phyloP scores from a whole-genome alignment of 1,140 invertebrate genomes.

The Theocolax elegans region DNA sequence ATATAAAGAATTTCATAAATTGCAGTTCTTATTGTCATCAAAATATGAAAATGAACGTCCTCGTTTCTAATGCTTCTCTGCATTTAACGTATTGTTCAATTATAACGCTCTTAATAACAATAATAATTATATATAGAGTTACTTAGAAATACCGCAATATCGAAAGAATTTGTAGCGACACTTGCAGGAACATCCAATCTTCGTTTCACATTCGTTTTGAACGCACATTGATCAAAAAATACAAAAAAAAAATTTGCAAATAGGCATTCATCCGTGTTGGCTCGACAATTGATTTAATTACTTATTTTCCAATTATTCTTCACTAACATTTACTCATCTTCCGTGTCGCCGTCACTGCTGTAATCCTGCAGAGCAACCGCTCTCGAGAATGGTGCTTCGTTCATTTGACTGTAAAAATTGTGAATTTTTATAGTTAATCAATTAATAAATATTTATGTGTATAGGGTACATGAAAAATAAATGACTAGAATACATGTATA shows the following conservation, averaged over 20 bases:
- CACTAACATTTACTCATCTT: conserved; percentile 77
- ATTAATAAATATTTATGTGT: not conserved
- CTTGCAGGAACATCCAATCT: conserved; percentile 17
- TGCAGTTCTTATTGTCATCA: not conserved
- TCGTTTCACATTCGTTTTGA: not conserved
- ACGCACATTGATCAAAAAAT: not conserved
- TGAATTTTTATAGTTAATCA: conserved; percentile 38
- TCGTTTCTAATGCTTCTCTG: not conserved
- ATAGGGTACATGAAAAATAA: conserved; percentile 32
- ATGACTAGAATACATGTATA: not conserved
- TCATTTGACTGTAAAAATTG: conserved; percentile 77
- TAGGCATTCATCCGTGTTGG: conserved; percentile 30
- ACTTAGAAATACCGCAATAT: too few relatives aligned
- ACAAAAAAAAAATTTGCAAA: conserved; percentile 20
- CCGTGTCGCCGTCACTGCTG: conserved; percentile 90
- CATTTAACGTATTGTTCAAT: not conserved
- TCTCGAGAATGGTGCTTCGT: conserved; percentile 79
- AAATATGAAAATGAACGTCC: not conserved
- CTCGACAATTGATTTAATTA: conserved; percentile 18
- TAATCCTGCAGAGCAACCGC: conserved; percentile 77
- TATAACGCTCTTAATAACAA: not conserved
- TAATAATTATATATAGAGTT: too few relatives aligned
- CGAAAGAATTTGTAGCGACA: too few relatives aligned
- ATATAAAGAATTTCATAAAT: conserved; percentile 3
- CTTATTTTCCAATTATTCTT: conserved; percentile 12